Percentiles rank a stretch among this genome's conserved stretches.
Conservation (phyloP, 2,888 invertebrate genomes). For the Tholera decimalis region DNA sequence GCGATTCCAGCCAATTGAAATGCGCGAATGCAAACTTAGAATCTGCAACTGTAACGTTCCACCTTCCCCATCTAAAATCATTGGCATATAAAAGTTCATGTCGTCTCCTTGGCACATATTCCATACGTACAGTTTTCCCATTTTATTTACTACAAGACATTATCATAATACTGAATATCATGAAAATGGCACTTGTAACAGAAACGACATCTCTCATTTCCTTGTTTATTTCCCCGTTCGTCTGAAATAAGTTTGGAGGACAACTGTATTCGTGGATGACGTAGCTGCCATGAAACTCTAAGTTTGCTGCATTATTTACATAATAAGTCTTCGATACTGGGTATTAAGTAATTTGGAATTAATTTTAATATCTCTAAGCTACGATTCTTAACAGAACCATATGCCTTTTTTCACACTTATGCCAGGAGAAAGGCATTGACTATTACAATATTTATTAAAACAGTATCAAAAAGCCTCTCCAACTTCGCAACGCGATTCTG, state of each 20-base stretch:
- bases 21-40: not conserved
- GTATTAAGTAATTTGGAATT: not conserved
- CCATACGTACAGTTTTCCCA: conserved; percentile 48
- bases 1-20: not conserved
- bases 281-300: conserved; percentile 3
- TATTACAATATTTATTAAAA: too few species aligned
- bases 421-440: too few species aligned
- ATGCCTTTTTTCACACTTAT: too few species aligned
- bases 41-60: not conserved
- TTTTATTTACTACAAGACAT: conserved; percentile 59
- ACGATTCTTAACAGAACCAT: too few species aligned
- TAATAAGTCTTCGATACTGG: not conserved
- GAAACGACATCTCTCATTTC: conserved; percentile 76
- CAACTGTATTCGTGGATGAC: conserved; percentile 54
- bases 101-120: conserved; percentile 47
- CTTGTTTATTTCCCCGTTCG: conserved; percentile 69
- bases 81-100: conserved; percentile 17
- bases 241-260: conserved; percentile 67
- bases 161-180: conserved; percentile 62
- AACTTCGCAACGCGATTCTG: too few species aligned
- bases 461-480: too few species aligned
- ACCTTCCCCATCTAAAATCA: not conserved
- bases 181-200: conserved; percentile 64
- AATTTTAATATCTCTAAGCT: not conserved
- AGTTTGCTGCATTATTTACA: not conserved